Conservation (phyloP, 2,888 invertebrate genomes). For the Idaea biselata region DNA sequence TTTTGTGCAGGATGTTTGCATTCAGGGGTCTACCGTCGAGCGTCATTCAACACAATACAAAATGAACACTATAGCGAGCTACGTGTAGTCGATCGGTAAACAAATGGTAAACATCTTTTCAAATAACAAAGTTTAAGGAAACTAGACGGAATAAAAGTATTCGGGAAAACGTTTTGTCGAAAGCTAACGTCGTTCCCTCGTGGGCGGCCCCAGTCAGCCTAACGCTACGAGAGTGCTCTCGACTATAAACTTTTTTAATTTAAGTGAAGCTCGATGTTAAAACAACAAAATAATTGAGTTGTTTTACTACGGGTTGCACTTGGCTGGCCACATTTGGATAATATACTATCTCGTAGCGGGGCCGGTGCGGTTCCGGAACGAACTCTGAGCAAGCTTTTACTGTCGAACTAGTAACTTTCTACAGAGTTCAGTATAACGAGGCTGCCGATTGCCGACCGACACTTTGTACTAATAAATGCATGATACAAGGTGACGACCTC, state of each 20-base stretch:
- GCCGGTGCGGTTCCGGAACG: too few relatives aligned
- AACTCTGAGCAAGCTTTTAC: too few relatives aligned
- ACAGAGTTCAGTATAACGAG: too few relatives aligned
- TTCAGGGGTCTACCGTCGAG: neutral
- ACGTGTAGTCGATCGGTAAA: neutral
- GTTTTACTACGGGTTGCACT: neutral
- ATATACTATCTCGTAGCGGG: too few relatives aligned
- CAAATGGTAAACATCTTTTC: neutral
- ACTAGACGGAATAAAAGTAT: neutral
- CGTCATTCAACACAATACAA: neutral
- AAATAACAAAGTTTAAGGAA: neutral
- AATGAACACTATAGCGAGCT: neutral
- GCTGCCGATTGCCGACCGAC: too few relatives aligned
- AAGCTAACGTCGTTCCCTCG: neutral
- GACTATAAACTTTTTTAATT: constrained; percentile 1
- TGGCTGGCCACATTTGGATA: neutral
- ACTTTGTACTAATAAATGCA: too few relatives aligned
- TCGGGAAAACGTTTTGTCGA: neutral
- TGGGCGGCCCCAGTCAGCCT: too few relatives aligned
- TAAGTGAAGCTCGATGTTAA: neutral
- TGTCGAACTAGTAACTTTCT: too few relatives aligned
- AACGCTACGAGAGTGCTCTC: neutral
- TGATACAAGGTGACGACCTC: too few relatives aligned
- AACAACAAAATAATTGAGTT: neutral
- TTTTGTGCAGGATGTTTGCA: neutral